Base-by-base conservation (phyloP, 2,888 invertebrate species). In the Malthinus seriepunctatus region DNA sequence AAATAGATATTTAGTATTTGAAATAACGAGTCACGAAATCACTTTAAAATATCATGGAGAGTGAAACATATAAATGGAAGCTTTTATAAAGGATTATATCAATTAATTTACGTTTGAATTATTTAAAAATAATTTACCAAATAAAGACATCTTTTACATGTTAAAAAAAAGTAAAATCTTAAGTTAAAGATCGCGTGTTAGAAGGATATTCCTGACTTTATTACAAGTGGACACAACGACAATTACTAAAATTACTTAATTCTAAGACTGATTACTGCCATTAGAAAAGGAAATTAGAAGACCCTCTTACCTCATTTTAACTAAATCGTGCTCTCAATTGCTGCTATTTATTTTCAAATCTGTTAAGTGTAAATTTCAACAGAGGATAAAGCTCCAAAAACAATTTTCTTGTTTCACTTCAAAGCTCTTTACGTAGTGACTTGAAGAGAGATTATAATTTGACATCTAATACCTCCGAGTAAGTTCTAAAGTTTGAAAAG, bases 241-340 rank as follows among this genome's bases (percentile, higher is more conserved):
- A 62, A 62, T 62, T 62, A 59, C 58, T 38, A 47, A 56, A 62
- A 62, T 62, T 62, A 59, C 62, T 58, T 59, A 62, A 62, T 62
- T 62, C 58, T 54, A 52, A 48, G 56, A 51, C 46, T 53, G 50
- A 58, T 62, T 62, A 32, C 58, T 39, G 37, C 52, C 54, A 58
- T 62, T 62, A 53, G 53, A 33, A 44, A 48, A 35, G 52, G 39
- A 42, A 44, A 58, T 58, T 57, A 51, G 38, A 48, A 51, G 14
- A 39, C 45, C 39, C 51, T 46, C 32, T 50, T 44, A 42, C 15
- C 55, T 31, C 39, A 48, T 55, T 60, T 56, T 50, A 53, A 52
- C 49, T 39, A 50, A 56, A 61, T 53, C 46, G 50, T 45, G 38
- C 15, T 42, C 53, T 42, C 48, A 52, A 60, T 61, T 52, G 53